Percentiles rank a stretch among this genome's conserved stretches.
phyloP scores from a whole-genome alignment of 1,140 invertebrate species.

The Hyles euphorbiae region DNA sequence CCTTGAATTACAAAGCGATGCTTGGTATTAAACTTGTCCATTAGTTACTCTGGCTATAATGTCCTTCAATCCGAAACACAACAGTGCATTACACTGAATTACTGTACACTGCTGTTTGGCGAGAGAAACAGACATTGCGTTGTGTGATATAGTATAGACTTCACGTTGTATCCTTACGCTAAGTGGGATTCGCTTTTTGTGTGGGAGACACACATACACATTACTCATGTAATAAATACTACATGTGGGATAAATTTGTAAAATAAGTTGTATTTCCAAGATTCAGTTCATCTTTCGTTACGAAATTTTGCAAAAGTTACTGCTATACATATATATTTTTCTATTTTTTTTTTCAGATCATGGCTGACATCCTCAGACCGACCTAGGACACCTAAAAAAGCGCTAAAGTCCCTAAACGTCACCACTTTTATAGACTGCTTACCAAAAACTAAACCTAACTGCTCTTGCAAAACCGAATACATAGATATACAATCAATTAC shows the following conservation, averaged over 20 bases:
- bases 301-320: no score
- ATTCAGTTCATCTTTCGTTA: no score
- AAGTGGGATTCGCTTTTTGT: neutral
- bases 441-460: neutral
- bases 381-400: constrained; percentile 1
- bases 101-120: no score
- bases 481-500: neutral
- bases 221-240: neutral
- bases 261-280: no score
- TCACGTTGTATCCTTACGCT: neutral
- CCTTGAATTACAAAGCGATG: no score
- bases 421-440: constrained; percentile 1
- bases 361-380: neutral
- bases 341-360: constrained; percentile 1
- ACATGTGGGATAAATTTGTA: no score
- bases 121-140: no score
- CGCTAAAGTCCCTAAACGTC: constrained; percentile 2
- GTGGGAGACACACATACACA: neutral
- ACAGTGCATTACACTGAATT: no score
- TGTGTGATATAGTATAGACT: neutral
- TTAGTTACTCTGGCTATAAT: no score
- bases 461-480: neutral
- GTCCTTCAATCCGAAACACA: no score
- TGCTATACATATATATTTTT: no score
- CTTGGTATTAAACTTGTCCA: no score